phyloP scores from a whole-genome alignment of 2,888 invertebrate genomes.

The Epinotia nisella region DNA sequence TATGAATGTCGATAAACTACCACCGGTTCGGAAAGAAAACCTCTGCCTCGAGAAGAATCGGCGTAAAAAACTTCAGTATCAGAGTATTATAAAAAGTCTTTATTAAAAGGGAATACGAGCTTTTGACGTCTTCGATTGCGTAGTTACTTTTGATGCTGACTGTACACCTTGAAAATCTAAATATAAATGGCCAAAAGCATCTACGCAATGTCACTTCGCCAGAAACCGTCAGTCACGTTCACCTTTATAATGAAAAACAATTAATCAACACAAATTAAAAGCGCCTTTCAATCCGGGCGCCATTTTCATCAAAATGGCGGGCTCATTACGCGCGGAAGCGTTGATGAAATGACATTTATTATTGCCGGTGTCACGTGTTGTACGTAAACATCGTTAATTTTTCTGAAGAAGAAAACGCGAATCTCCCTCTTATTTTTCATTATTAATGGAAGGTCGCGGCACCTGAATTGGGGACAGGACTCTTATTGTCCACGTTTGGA shows the following conservation, averaged over 20 bases:
- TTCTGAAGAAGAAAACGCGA: conserved; percentile 32
- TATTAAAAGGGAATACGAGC: no score
- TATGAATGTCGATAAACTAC: no score
- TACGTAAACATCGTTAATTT: conserved; percentile 36
- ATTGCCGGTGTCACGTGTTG: conserved; percentile 31
- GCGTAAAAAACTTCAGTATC: no score
- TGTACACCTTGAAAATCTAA: neutral
- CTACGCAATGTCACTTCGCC: neutral
- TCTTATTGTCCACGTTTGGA: conserved; percentile 24
- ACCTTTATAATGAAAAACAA: conserved; percentile 29
- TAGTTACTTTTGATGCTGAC: no score
- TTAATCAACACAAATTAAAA: conserved; percentile 42
- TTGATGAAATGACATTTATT: conserved; percentile 38
- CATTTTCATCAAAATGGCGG: conserved; percentile 41
- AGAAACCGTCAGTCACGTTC: conserved; percentile 2
- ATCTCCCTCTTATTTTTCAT: conserved; percentile 31
- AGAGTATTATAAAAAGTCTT: no score
- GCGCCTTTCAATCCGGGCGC: conserved; percentile 34
- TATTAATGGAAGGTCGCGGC: conserved; percentile 34
- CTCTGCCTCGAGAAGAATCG: no score
- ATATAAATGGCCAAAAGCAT: neutral
- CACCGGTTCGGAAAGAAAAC: no score
- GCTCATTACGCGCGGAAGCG: conserved; percentile 37
- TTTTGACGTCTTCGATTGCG: no score
- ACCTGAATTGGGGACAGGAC: conserved; percentile 33